These are phyloP conservation scores for Agrotis puta DNA, from an alignment of 2,888 invertebrate species.

Conservation along the genomic window DNA sequence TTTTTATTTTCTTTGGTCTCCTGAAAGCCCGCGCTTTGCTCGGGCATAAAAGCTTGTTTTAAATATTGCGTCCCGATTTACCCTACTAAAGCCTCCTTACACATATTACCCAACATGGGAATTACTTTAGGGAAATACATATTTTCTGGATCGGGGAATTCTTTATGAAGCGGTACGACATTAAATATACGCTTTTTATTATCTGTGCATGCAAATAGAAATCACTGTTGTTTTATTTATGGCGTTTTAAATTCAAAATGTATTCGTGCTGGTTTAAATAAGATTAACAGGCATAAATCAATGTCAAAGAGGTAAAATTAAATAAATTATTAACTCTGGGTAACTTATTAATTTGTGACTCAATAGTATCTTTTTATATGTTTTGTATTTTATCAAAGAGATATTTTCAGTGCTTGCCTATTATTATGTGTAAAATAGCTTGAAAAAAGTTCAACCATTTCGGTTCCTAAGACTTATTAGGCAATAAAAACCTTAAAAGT, in stretches of 20 bases:
- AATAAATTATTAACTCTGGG: not conserved
- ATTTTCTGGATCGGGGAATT: conserved; percentile 71
- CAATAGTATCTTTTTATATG: not conserved
- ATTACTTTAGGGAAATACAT: conserved; percentile 78
- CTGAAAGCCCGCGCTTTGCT: conserved; percentile 81
- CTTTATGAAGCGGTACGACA: conserved; percentile 60
- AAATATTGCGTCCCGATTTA: conserved; percentile 87
- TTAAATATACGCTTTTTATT: conserved; percentile 49
- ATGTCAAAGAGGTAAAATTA: not conserved
- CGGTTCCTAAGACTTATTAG: conserved; percentile 12
- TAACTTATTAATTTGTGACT: not conserved
- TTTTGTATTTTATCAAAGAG: not conserved
- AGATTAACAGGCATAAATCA: not conserved
- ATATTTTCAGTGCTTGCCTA: not conserved
- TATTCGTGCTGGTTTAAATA: not conserved
- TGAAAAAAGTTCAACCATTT: conserved; percentile 10
- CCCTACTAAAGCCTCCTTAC: conserved; percentile 81
- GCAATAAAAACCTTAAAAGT: conserved; percentile 39
- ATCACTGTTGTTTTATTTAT: conserved; percentile 30
- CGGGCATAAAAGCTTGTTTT: conserved; percentile 84
- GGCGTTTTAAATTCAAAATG: conserved; percentile 1
- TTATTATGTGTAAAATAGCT: conserved; percentile 2
- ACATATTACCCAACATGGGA: conserved; percentile 79
- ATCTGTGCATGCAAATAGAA: conserved; percentile 31
- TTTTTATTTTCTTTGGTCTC: conserved; percentile 82